phyloP scores from a whole-genome alignment of 2,113 vertebrate species.

The Stegostoma tigrinum region DNA sequence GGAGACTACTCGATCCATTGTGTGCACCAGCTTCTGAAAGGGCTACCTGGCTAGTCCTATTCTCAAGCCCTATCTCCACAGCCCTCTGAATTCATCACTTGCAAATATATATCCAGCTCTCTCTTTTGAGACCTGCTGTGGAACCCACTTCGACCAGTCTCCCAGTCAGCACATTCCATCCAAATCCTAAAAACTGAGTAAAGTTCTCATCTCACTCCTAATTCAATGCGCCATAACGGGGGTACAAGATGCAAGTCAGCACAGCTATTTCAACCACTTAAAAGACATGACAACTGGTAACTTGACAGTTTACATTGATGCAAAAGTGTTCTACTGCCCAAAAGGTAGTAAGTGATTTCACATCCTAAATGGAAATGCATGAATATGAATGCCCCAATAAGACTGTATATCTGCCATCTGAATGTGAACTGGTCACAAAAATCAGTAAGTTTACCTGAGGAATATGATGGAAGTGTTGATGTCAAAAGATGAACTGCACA shows the following conservation, averaged over 20 bases:
- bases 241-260: not conserved
- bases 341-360: not conserved
- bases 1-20: no score
- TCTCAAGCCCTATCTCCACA: no score
- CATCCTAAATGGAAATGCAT: not conserved
- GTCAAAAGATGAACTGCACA: not conserved
- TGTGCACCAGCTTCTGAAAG: no score
- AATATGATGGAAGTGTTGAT: not conserved
- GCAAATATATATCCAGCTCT: no score
- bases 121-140: no score
- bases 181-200: no score
- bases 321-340: not conserved
- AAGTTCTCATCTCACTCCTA: not conserved
- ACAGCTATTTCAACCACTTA: no score
- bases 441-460: not conserved
- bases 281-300: not conserved
- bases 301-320: not conserved
- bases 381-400: not conserved
- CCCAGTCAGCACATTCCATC: no score
- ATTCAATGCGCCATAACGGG: not conserved
- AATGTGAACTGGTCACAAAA: not conserved
- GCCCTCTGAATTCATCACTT: no score
- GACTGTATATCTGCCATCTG: not conserved
- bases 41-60: no score
- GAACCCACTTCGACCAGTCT: no score